Percentiles rank a stretch among this genome's conserved stretches.
These are phyloP conservation scores for Escarpia spicata DNA, from an alignment of 2,888 invertebrate genomes.

Conservation along the genomic window DNA sequence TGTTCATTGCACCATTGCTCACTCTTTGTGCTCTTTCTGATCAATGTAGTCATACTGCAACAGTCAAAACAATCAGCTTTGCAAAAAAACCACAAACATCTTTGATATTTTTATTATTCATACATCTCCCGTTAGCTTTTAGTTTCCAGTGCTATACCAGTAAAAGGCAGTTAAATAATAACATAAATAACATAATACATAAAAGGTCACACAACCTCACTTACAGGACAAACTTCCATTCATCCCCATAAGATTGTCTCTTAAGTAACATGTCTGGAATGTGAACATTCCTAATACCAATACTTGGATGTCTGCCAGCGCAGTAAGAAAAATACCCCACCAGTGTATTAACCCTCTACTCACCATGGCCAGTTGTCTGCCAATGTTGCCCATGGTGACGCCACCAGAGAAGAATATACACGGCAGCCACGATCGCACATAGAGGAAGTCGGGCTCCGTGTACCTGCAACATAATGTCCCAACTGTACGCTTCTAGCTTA, in stretches of 20 bases:
- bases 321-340: not conserved
- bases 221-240: not conserved
- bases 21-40: not conserved
- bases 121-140: not conserved
- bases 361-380: slow-evolving; percentile 63
- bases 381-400: slow-evolving; percentile 67
- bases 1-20: not conserved
- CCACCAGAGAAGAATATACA: slow-evolving; percentile 68
- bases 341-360: not conserved
- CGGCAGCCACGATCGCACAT: slow-evolving; percentile 66
- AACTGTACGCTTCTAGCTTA: not conserved
- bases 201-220: no score
- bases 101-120: not conserved
- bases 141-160: no score
- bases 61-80: not conserved
- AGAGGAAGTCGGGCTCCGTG: slow-evolving; percentile 65
- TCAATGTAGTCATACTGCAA: not conserved
- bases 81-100: not conserved
- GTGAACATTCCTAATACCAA: not conserved
- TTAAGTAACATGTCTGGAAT: not conserved
- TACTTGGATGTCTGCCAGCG: not conserved
- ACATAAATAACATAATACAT: no score
- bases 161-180: no score
- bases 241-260: not conserved
- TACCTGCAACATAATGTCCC: slow-evolving; percentile 51